Evolutionary conservation across 2,113 vertebrate genomes (phyloP).

Genomic region (Himantopus leucocephalus): DNA sequence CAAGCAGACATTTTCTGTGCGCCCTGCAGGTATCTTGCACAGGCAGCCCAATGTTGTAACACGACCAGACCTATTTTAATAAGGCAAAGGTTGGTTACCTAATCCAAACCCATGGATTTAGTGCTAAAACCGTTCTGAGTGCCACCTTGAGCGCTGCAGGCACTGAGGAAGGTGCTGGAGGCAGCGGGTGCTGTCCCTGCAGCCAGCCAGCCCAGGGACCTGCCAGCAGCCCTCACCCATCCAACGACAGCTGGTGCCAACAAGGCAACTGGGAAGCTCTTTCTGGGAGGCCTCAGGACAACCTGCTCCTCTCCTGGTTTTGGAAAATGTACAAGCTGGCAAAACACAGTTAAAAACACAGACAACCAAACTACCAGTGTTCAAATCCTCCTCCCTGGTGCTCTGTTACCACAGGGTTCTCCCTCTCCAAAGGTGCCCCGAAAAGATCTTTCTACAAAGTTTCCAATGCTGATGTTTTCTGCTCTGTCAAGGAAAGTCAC

Average conservation of each 20-base stretch:
- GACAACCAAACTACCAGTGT: neutral
- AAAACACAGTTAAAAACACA: neutral
- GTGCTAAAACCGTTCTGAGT: neutral
- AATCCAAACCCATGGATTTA: neutral
- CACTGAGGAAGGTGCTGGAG: neutral
- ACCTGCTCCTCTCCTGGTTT: neutral
- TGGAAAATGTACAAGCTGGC: neutral
- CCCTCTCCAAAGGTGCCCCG: neutral
- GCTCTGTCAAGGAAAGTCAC: neutral
- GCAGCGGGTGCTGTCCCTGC: fast-evolving
- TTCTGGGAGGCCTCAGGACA: neutral
- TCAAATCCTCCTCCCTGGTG: neutral
- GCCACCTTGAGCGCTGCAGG: neutral
- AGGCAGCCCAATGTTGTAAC: neutral
- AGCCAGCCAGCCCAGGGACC: neutral
- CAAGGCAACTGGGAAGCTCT: neutral
- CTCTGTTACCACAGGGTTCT: neutral
- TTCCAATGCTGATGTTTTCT: neutral
- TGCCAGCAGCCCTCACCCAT: neutral
- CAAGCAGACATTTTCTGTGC: fast-evolving
- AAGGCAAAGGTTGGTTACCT: neutral
- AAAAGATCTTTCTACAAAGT: neutral
- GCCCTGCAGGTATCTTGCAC: neutral
- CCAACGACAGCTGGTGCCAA: fast-evolving
- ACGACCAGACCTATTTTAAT: neutral